Evolutionary conservation across 2,888 invertebrate genomes (phyloP).

Genomic region (Steromphala cineraria): DNA sequence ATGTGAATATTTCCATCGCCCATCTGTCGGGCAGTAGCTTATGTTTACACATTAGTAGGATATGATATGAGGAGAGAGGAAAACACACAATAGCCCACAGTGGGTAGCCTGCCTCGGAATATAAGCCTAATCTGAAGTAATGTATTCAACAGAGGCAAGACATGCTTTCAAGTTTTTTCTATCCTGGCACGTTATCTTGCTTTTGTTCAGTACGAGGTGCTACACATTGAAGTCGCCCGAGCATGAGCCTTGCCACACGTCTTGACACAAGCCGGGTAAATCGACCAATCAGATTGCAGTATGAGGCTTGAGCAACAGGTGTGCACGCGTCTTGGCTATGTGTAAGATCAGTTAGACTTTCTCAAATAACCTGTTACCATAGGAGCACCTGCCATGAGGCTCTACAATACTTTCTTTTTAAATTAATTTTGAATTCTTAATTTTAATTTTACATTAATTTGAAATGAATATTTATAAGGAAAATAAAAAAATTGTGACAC

Average conservation of each 20-base stretch:
- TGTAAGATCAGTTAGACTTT: background rate
- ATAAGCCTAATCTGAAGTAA: background rate
- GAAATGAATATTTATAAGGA: no score
- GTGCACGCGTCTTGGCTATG: background rate
- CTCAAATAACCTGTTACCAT: slow-evolving; percentile 13
- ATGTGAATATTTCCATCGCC: no score
- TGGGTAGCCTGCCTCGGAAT: no score
- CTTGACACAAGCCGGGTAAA: background rate
- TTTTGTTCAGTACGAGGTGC: background rate
- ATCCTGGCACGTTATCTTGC: background rate
- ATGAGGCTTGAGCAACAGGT: background rate
- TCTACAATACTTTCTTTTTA: background rate
- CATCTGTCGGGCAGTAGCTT: no score
- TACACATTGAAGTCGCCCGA: background rate
- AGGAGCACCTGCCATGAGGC: background rate
- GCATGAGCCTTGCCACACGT: slow-evolving; percentile 10
- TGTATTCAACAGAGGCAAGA: background rate
- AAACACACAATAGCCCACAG: no score
- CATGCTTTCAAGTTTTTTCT: slow-evolving; percentile 10
- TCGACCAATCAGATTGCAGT: slow-evolving; percentile 10
- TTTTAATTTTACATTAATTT: no score
- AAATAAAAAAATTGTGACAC: no score
- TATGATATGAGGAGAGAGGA: no score
- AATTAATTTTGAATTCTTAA: no score
- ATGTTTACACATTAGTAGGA: no score